A percentile compares a stretch with the other conserved stretches of the same genome.
phyloP scores from a whole-genome alignment of 2,113 vertebrate species.

The Neofelis nebulosa region DNA sequence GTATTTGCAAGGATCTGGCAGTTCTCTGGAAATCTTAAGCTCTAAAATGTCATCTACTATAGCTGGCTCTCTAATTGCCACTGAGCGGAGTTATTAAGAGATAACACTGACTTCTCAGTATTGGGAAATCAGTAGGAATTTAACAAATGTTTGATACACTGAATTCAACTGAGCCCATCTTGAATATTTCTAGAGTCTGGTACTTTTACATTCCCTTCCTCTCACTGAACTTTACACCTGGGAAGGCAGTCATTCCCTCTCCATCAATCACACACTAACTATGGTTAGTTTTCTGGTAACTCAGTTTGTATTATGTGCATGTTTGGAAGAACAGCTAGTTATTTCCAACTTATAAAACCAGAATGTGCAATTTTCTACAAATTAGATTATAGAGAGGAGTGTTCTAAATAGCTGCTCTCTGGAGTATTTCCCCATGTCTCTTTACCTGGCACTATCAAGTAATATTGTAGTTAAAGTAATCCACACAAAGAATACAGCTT shows the following conservation, averaged over 20 bases:
- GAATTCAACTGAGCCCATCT: background rate
- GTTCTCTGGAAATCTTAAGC: background rate
- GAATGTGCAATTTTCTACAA: background rate
- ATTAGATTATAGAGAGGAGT: background rate
- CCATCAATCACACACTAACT: background rate
- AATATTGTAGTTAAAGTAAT: background rate
- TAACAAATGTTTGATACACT: background rate
- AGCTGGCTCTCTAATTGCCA: background rate
- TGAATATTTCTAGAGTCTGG: background rate
- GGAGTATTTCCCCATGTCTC: background rate
- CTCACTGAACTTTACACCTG: background rate
- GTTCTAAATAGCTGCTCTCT: background rate
- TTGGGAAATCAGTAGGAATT: background rate
- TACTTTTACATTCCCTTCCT: background rate
- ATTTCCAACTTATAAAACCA: background rate
- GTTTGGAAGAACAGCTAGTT: background rate
- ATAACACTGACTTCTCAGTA: background rate
- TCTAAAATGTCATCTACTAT: background rate
- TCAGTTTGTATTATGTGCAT: background rate
- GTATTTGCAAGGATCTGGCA: background rate
- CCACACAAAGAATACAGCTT: background rate
- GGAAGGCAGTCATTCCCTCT: background rate
- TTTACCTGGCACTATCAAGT: background rate
- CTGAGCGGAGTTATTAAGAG: background rate
- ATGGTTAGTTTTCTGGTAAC: background rate